Percentiles rank a stretch among this genome's conserved stretches.
Conservation (phyloP, 2,113 vertebrate species). For the Plotosus lineatus region DNA sequence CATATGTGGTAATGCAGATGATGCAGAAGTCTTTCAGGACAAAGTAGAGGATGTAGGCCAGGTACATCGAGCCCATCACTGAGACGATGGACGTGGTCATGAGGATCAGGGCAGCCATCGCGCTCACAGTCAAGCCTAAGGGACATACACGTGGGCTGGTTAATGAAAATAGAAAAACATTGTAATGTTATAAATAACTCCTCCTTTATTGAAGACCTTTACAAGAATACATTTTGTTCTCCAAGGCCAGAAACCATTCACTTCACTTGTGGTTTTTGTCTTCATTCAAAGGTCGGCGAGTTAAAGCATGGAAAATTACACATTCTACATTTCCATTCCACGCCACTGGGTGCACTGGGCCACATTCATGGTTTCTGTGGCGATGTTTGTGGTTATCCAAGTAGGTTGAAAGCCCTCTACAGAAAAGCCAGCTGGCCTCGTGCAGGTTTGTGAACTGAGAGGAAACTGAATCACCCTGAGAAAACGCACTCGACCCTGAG, state of each 20-base stretch:
- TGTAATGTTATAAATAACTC: neutral
- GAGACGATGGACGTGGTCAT: slow-evolving; percentile 97
- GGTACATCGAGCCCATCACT: slow-evolving; percentile 92
- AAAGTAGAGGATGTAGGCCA: slow-evolving; percentile 99
- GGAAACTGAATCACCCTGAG: no score
- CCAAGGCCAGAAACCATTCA: neutral
- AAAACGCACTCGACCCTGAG: no score
- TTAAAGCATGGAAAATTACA: no score
- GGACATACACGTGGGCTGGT: neutral
- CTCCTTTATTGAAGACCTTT: neutral
- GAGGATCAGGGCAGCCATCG: slow-evolving; percentile 93
- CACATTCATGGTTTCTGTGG: no score
- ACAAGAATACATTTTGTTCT: neutral
- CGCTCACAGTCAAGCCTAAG: slow-evolving; percentile 95
- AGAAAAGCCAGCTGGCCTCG: no score
- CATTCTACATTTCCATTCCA: no score
- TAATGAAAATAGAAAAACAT: neutral
- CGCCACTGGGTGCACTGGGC: no score
- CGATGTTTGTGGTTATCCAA: no score
- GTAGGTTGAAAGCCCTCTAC: no score
- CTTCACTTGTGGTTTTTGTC: neutral
- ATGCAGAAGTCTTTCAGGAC: slow-evolving; percentile 98
- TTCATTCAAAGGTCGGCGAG: neutral
- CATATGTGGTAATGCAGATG: slow-evolving; percentile 91
- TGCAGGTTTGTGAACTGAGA: no score